These are phyloP conservation scores for Nothura maculosa DNA, from an alignment of 2,797 vertebrate species.

Conservation along the genomic window DNA sequence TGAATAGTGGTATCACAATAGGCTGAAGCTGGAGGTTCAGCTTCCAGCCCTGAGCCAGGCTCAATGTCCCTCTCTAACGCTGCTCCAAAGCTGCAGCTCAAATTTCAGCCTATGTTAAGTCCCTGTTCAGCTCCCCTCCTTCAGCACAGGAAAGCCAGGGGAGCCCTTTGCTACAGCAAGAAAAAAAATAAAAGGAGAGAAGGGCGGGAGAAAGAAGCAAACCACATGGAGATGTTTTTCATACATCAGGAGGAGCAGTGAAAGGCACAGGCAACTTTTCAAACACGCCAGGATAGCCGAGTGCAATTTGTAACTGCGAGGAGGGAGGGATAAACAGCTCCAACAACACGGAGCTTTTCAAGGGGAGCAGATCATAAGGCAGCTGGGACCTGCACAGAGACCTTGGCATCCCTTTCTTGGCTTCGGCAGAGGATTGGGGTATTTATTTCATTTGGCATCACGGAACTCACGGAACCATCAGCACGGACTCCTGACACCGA, in stretches of 20 bases:
- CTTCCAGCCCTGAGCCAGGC: constrained; percentile 48
- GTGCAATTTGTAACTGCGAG: constrained; percentile 38
- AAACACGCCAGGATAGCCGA: constrained; percentile 31
- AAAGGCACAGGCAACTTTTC: constrained; percentile 32
- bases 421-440: neutral
- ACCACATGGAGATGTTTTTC: constrained; percentile 42
- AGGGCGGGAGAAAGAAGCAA: constrained; percentile 21
- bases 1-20: constrained; percentile 57
- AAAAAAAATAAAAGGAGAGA: neutral
- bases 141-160: constrained; percentile 29
- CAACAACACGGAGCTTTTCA: neutral
- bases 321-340: constrained; percentile 24
- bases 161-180: constrained; percentile 14
- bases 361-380: neutral
- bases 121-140: constrained; percentile 45
- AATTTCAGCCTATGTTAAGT: constrained; percentile 68
- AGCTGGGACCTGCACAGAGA: neutral
- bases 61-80: constrained; percentile 62
- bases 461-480: neutral
- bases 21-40: constrained; percentile 47
- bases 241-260: constrained; percentile 28
- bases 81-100: constrained; percentile 65
- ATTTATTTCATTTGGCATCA: neutral
- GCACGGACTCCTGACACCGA: neutral
- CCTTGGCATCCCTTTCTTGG: neutral